Percentiles rank a stretch among this genome's conserved stretches.
phyloP scores from a whole-genome alignment of 2,888 invertebrate genomes.

The Rhodophaea formosa region DNA sequence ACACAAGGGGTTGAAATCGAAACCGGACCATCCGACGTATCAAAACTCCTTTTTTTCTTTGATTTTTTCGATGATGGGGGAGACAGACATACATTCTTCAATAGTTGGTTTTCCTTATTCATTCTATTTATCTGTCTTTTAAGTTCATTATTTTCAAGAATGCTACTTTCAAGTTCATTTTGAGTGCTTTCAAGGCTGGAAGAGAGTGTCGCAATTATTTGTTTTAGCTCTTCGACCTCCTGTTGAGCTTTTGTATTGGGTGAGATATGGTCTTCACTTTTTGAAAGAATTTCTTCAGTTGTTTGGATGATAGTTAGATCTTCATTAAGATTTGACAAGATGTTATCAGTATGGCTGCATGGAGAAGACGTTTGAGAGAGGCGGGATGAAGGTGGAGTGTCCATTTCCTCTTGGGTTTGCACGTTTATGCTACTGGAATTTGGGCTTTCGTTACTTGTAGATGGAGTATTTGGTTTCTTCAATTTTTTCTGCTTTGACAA shows the following conservation, averaged over 20 bases:
- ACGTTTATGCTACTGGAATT: background rate
- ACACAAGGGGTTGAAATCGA: background rate
- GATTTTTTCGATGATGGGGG: background rate
- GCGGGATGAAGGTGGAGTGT: background rate
- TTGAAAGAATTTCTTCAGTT: background rate
- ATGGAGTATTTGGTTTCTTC: background rate
- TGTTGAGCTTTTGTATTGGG: background rate
- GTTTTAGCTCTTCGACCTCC: background rate
- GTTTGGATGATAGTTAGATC: background rate
- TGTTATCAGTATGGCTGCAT: background rate
- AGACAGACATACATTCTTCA: background rate
- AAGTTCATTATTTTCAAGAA: too few species aligned
- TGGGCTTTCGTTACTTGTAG: background rate
- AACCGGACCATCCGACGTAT: background rate
- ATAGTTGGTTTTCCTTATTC: background rate
- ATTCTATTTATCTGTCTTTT: background rate
- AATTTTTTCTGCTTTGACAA: background rate
- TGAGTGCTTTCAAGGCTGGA: background rate
- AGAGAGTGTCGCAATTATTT: background rate
- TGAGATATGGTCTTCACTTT: background rate
- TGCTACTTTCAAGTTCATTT: too few species aligned
- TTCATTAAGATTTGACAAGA: background rate
- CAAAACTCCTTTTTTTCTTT: background rate
- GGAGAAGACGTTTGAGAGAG: background rate
- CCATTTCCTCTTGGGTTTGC: background rate